Conservation (phyloP, 1,140 invertebrate species). For the Drosophila sproati region DNA sequence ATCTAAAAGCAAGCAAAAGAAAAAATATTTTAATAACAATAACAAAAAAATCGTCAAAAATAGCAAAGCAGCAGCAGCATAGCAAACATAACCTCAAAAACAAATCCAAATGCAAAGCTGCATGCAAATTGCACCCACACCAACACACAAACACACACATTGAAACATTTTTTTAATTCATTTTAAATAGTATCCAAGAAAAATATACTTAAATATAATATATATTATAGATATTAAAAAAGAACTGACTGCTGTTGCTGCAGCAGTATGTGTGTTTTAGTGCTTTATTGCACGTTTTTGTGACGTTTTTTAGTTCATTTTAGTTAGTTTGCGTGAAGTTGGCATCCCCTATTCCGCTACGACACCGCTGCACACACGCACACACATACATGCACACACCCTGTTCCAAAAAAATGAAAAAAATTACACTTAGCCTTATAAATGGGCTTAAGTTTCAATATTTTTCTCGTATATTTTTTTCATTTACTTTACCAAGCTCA, state of each 20-base stretch:
- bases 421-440: neutral
- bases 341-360: conserved; percentile 28
- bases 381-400: neutral
- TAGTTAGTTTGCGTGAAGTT: conserved; percentile 6
- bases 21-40: no score
- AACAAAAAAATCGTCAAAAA: no score
- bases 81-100: no score
- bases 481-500: neutral
- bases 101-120: no score
- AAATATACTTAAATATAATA: no score
- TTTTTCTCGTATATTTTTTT: neutral
- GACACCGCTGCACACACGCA: conserved; percentile 5
- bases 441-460: no score
- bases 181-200: no score
- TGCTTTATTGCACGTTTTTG: conserved; percentile 15
- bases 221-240: neutral
- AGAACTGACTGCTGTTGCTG: conserved; percentile 8
- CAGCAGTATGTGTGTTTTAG: neutral
- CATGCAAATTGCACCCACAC: no score
- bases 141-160: no score
- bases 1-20: no score
- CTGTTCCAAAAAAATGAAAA: neutral
- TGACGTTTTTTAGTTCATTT: conserved; percentile 27
- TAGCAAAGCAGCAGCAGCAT: no score
- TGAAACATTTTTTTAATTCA: no score